A percentile compares a stretch with the other conserved stretches of the same genome.
phyloP scores from a whole-genome alignment of 2,113 vertebrate species.

The Lamprologus sp. region DNA sequence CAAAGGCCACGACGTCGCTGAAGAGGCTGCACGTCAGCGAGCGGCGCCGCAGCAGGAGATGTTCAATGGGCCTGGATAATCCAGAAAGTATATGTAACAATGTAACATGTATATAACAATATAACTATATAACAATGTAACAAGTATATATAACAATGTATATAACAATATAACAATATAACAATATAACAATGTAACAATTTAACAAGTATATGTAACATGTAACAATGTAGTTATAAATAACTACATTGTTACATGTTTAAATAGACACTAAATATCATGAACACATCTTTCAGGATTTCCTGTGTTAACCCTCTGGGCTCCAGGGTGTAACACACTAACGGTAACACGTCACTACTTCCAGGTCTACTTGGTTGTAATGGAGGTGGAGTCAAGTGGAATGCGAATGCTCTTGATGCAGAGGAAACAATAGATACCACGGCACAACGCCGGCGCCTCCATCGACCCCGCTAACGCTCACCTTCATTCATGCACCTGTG shows the following conservation, averaged over 20 bases:
- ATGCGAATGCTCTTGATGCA: neutral
- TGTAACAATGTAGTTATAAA: neutral
- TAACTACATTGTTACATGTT: neutral
- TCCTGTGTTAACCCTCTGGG: neutral
- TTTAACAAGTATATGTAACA: too few relatives aligned
- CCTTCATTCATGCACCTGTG: neutral
- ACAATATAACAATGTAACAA: too few relatives aligned
- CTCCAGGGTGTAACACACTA: neutral
- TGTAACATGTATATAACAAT: too few relatives aligned
- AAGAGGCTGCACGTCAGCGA: neutral
- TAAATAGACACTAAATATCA: neutral
- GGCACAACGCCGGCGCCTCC: fast-evolving
- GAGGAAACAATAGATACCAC: neutral
- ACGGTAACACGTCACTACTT: neutral
- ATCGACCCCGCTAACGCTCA: neutral
- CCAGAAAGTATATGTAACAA: neutral
- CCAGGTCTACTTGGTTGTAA: neutral
- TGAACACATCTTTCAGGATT: neutral
- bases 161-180: too few relatives aligned
- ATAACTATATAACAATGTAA: too few relatives aligned
- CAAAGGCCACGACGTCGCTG: neutral
- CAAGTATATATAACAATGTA: too few relatives aligned
- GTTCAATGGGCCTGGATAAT: neutral
- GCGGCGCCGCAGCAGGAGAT: neutral
- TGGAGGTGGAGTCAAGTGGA: neutral